A percentile compares a stretch with the other conserved stretches of the same genome.
Evolutionary conservation across 2,113 vertebrate species (phyloP).

Genomic region (Leptosomus discolor): DNA sequence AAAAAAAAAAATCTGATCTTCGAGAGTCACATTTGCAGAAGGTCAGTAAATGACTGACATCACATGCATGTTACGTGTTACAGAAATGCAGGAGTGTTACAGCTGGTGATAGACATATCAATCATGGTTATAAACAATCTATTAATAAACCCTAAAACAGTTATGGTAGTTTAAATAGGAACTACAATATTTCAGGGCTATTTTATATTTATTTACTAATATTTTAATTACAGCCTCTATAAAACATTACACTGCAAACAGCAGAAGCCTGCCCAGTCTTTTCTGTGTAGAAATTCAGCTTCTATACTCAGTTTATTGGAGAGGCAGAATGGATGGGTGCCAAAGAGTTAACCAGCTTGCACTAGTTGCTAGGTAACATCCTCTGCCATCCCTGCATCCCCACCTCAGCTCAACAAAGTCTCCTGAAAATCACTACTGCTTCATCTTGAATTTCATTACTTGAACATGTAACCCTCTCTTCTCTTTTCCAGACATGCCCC

Average conservation of each 20-base stretch:
- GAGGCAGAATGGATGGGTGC: not conserved
- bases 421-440: not conserved
- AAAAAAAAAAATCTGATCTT: not conserved
- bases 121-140: not conserved
- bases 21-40: not conserved
- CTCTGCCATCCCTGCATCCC: not conserved
- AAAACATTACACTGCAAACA: not conserved
- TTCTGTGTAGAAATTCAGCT: not conserved
- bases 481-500: not conserved
- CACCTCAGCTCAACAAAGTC: not conserved
- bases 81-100: not conserved
- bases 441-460: not conserved
- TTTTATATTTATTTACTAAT: not conserved
- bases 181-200: not conserved
- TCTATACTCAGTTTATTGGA: not conserved
- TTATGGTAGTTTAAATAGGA: not conserved
- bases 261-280: not conserved
- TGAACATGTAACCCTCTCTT: not conserved
- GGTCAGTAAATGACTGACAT: not conserved
- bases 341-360: not conserved
- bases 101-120: not conserved
- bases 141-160: not conserved
- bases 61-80: not conserved
- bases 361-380: slow-evolving; percentile 44
- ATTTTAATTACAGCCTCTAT: not conserved